Evolutionary conservation across 2,113 vertebrate genomes (phyloP).

Genomic region (Sardina pilchardus): DNA sequence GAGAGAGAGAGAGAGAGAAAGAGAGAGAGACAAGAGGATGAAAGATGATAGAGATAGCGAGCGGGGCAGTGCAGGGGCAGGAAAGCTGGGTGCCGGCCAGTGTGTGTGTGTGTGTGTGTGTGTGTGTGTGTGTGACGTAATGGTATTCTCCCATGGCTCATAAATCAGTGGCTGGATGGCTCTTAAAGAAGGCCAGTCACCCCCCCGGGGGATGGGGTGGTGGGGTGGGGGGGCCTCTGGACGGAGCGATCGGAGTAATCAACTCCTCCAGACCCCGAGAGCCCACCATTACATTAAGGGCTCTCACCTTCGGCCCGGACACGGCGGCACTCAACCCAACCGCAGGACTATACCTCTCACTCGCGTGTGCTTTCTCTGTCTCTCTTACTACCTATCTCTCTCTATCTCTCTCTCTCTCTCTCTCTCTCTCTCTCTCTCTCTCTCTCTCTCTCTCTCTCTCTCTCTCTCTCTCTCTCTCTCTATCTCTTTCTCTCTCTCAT

Average conservation of each 20-base stretch:
- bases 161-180: conserved; percentile 12
- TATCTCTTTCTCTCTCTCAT: neutral
- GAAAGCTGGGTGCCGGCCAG: neutral
- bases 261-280: neutral
- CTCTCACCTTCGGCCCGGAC: neutral
- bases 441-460: neutral
- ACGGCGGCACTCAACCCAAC: neutral
- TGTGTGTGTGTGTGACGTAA: too few species aligned
- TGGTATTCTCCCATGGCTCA: neutral
- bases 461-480: neutral
- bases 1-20: neutral
- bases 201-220: too few species aligned
- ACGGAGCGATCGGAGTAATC: neutral
- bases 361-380: neutral
- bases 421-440: neutral
- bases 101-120: too few species aligned
- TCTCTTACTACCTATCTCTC: neutral
- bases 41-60: neutral
- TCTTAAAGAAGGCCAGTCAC: conserved; percentile 7
- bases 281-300: neutral
- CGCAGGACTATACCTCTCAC: neutral
- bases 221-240: neutral
- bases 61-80: neutral
- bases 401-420: neutral
- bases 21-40: neutral